These are phyloP conservation scores for Peromyscus leucopus DNA, from an alignment of 2,113 vertebrate species.

Conservation along the genomic window DNA sequence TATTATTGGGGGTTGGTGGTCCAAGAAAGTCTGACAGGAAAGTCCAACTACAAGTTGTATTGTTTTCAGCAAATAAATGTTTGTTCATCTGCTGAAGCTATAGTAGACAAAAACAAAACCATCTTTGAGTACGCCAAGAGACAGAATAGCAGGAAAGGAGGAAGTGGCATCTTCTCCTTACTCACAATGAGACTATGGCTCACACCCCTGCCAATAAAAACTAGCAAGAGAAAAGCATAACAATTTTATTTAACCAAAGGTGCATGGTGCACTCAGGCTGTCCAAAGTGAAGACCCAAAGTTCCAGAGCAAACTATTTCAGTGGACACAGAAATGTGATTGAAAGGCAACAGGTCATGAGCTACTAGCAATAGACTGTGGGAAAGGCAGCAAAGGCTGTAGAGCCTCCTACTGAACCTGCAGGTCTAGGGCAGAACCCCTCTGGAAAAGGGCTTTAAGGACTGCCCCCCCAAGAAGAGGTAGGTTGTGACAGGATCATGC, in stretches of 20 bases:
- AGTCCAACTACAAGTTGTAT: neutral
- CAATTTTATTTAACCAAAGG: neutral
- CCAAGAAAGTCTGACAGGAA: neutral
- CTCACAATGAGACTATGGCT: neutral
- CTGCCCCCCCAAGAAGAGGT: neutral
- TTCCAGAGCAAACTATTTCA: neutral
- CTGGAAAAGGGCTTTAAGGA: neutral
- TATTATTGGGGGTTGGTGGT: neutral
- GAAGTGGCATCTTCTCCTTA: neutral
- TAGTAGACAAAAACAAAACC: neutral
- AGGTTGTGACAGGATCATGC: no score
- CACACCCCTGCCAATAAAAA: neutral
- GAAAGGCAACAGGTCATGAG: neutral
- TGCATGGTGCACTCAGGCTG: neutral
- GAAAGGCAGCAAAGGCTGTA: neutral
- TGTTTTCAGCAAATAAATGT: constrained; percentile 14
- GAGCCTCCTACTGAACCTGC: neutral
- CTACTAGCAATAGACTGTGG: no score
- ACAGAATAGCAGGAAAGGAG: neutral
- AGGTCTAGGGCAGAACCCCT: neutral
- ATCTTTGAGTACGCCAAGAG: neutral
- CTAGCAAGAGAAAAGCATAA: neutral
- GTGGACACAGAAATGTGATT: neutral
- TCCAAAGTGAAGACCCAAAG: neutral
- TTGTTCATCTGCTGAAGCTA: neutral